A percentile compares a stretch with the other conserved stretches of the same genome.
Conservation (phyloP, 2,888 invertebrate species). For the Tenodera sinensis region DNA sequence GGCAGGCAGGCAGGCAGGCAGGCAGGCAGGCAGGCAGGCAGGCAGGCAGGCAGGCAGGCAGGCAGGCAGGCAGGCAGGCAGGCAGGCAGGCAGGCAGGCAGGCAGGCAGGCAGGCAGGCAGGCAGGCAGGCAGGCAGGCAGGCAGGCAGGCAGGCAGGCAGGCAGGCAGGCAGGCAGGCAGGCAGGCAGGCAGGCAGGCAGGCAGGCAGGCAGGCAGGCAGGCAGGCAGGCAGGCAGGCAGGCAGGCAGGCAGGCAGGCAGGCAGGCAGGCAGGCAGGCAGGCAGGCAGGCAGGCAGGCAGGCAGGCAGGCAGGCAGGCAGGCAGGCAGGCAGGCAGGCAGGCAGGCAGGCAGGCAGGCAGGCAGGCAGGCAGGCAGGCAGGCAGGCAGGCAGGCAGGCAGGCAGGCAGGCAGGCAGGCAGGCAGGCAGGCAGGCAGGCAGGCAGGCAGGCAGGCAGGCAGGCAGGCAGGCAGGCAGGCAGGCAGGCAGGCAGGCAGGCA, state of each 20-base stretch:
- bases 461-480: background rate
- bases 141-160: background rate
- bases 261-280: background rate
- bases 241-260: background rate
- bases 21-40: too few species aligned
- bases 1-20: too few species aligned
- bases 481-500: background rate
- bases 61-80: too few species aligned
- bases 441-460: background rate
- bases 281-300: background rate
- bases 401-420: background rate
- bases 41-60: too few species aligned
- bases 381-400: background rate
- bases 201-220: background rate
- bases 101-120: background rate
- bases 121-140: background rate
- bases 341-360: background rate
- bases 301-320: background rate
- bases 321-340: background rate
- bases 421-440: background rate
- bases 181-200: background rate
- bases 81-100: too few species aligned
- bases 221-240: background rate
- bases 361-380: background rate
- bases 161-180: background rate